Evolutionary conservation across 2,113 vertebrate genomes (phyloP).

Genomic region (Marmota flaviventris): DNA sequence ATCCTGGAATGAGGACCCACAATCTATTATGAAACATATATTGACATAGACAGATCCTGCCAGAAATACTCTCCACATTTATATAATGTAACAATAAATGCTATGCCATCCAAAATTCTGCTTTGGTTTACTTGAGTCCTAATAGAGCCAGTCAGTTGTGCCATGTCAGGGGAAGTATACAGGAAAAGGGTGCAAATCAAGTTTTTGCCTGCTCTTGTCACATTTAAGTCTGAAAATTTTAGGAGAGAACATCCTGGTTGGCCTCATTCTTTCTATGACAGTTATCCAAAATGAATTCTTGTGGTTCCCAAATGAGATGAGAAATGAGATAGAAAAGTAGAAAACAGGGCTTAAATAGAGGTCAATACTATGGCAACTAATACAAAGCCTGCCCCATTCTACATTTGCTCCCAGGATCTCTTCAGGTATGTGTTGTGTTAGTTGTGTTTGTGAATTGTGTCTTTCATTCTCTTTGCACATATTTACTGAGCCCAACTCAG

Average conservation of each 20-base stretch:
- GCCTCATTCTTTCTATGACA: constrained; percentile 5
- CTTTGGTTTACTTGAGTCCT: neutral
- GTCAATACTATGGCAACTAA: neutral
- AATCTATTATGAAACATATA: neutral
- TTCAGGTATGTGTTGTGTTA: neutral
- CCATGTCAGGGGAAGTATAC: rapidly evolving
- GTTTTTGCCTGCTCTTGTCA: neutral
- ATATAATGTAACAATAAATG: neutral
- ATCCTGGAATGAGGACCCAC: neutral
- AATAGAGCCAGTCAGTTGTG: too few species aligned
- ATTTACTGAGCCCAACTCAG: neutral
- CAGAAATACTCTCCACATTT: neutral
- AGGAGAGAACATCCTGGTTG: neutral
- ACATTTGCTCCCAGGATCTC: neutral
- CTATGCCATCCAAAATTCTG: rapidly evolving
- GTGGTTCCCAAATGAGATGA: neutral
- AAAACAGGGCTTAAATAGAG: neutral
- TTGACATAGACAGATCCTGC: neutral
- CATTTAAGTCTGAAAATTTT: neutral
- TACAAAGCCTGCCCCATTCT: neutral
- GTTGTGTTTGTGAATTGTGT: neutral
- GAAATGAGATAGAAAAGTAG: neutral
- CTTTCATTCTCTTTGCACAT: neutral
- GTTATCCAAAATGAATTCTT: neutral
- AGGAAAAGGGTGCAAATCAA: neutral